Conservation (phyloP, 2,797 vertebrate species). For the Oreonectes daqikongensis region DNA sequence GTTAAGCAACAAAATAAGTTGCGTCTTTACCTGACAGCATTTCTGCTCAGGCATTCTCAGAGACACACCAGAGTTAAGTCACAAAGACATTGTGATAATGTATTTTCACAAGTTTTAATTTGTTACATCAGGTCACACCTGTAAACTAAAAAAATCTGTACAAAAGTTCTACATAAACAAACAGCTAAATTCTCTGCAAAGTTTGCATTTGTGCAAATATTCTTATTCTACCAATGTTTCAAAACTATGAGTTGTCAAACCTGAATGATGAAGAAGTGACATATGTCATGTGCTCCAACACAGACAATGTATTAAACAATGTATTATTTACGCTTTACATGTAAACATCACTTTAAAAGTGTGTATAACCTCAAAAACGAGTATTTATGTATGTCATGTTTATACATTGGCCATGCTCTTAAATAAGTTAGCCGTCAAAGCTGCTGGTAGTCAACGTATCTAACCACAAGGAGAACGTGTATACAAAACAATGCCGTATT, state of each 20-base stretch:
- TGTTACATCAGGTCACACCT: background rate
- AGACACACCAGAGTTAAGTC: background rate
- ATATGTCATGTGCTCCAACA: background rate
- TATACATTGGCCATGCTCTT: background rate
- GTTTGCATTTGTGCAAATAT: conserved; percentile 4
- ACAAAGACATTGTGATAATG: background rate
- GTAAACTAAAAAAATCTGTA: background rate
- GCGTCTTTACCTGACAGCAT: background rate
- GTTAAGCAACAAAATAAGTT: background rate
- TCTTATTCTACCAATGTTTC: background rate
- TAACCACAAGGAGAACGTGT: background rate
- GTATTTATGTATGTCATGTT: background rate
- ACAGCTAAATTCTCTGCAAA: no score
- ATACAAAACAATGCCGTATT: background rate
- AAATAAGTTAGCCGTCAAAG: background rate
- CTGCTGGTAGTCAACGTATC: background rate
- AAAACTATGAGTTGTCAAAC: background rate
- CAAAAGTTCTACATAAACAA: background rate
- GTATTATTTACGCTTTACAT: background rate
- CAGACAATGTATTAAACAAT: no score
- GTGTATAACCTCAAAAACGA: background rate
- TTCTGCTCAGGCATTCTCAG: background rate
- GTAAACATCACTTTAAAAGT: background rate
- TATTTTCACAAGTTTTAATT: background rate
- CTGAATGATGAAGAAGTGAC: background rate